Evolutionary conservation across 2,888 invertebrate species (phyloP).

Genomic region (Eupeodes luniger): DNA sequence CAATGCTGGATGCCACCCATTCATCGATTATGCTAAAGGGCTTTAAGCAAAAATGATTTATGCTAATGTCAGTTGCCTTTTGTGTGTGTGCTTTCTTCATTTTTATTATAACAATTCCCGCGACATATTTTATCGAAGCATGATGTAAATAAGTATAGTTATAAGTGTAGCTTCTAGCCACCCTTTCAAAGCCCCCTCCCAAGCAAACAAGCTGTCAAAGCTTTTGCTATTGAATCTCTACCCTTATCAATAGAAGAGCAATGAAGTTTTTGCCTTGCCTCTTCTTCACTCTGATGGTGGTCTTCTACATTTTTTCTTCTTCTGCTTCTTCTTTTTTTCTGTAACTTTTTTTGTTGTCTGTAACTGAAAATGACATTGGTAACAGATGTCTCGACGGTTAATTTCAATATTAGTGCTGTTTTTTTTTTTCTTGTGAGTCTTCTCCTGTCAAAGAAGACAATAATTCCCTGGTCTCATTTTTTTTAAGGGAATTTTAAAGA

Average conservation of each 20-base stretch:
- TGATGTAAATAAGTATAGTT: background rate
- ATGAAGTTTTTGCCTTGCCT: constrained; percentile 20
- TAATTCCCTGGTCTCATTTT: background rate
- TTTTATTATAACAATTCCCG: constrained; percentile 19
- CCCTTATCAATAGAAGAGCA: constrained; percentile 44
- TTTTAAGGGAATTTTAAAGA: background rate
- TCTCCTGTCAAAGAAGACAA: constrained; percentile 3
- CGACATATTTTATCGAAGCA: constrained; percentile 12
- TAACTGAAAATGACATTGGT: constrained; percentile 64
- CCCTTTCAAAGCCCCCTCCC: background rate
- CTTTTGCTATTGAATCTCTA: constrained; percentile 46
- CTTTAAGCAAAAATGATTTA: constrained; percentile 67
- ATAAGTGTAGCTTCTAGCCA: background rate
- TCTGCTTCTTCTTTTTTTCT: background rate
- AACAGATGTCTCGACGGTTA: constrained; percentile 72
- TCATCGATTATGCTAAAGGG: constrained; percentile 66
- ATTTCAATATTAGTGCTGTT: constrained; percentile 39
- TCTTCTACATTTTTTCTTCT: background rate
- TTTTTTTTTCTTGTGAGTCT: constrained; percentile 13
- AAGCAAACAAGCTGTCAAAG: constrained; percentile 31
- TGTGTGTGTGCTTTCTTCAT: constrained; percentile 7
- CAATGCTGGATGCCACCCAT: constrained; percentile 50
- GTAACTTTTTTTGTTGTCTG: constrained; percentile 26
- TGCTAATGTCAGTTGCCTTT: constrained; percentile 56
- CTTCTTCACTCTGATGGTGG: background rate